Base-by-base conservation (phyloP, 2,888 invertebrate species). In the Ophioninae sp. region DNA sequence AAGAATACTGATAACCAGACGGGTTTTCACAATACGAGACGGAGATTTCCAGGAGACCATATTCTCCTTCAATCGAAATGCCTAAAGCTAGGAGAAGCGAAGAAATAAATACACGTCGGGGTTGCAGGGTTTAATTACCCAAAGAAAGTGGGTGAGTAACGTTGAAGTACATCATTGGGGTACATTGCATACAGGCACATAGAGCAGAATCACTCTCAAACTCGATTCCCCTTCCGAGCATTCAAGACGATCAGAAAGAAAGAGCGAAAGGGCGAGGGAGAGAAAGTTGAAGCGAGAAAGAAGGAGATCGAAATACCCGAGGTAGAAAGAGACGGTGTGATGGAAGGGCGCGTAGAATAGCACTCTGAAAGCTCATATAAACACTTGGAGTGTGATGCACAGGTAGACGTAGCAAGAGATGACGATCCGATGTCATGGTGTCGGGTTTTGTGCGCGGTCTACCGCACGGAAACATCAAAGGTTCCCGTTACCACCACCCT, bases 401-500 rank as follows among this genome's bases (percentile, higher is more conserved):
- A 79, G 82, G 80, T 84, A 87, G 87, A 69, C 30, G 37, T 44
- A 50, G 87, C 86, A 89, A 90, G 88, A 89, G 91, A 89, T 89
- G 89, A 91, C 86, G 88, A 84, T 88, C 86, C 89, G 90, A 90
- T 86, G 88, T 85, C 87, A 87, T 89, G 89, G 90, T 90, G 91
- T 89, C 87, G 88, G 89, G 89, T 87, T 86, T 79, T 79, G 74
- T 79, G 76, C 73, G 81, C 82, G 84, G 84, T 79, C 72, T 64
- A 82, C 84, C 84, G 82, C 84, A 79, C 86, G 44, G 85, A 88
- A 88, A 90, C 89, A 92, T 92, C 92, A 92, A 92, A 91, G 91
- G 85, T 81, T 83, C 86, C 84, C 84, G 84, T 84, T 68, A 50
- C 73, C 79, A 79, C 79, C 79, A 67, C 67, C 65, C 79, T 59